Percentiles rank a stretch among this genome's conserved stretches.
phyloP scores from a whole-genome alignment of 2,113 vertebrate species.

The Xenopus borealis region DNA sequence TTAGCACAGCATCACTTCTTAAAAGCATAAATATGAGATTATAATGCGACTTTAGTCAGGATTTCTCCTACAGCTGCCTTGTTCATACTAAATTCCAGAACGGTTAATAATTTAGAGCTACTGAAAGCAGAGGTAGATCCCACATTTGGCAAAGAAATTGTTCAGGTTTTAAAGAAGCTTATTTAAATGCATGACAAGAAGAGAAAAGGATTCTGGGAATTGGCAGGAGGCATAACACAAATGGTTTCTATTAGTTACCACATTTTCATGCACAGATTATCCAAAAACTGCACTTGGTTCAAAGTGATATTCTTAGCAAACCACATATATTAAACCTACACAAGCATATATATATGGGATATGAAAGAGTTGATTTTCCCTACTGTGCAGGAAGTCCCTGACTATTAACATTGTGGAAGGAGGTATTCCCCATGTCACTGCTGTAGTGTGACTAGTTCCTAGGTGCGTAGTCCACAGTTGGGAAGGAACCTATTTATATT shows the following conservation, averaged over 20 bases:
- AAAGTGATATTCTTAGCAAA: neutral
- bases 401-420: too few relatives aligned
- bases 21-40: too few relatives aligned
- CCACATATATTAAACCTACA: neutral
- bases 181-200: neutral
- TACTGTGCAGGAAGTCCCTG: too few relatives aligned
- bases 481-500: too few relatives aligned
- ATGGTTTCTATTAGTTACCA: constrained; percentile 3
- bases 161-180: neutral
- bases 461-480: too few relatives aligned
- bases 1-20: neutral
- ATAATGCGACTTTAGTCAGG: neutral
- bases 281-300: constrained; percentile 31
- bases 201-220: constrained; percentile 3
- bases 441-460: too few relatives aligned
- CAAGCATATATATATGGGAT: too few relatives aligned
- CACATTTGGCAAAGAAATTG: neutral
- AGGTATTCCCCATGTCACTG: too few relatives aligned
- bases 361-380: too few relatives aligned
- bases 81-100: neutral
- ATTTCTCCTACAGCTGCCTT: neutral
- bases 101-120: neutral
- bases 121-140: neutral
- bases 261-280: constrained; percentile 29
- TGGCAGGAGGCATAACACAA: neutral